Base-by-base conservation (phyloP, 2,888 invertebrate genomes). In the Sarcophaga rosellei region DNA sequence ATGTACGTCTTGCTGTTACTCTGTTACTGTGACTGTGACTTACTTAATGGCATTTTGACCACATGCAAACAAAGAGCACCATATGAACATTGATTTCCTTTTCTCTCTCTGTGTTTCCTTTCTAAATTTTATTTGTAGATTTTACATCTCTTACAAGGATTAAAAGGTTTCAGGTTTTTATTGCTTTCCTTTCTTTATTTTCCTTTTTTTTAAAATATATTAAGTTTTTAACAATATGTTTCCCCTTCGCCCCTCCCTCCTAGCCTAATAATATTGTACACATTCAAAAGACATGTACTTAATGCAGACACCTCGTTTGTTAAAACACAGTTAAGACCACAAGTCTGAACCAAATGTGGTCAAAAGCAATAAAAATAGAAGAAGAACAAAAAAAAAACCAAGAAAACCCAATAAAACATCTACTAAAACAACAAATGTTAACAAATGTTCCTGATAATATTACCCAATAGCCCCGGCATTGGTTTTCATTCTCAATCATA, bases 321-420 rank as follows among this genome's bases (percentile, higher is more conserved):
- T 66, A 81, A 65, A 72, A 81, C 45, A 63, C n/a, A 72, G 66
- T 68, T 86, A 75, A 78, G 84, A 72, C 82, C 86, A 84, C 86
- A 86, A 81, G 62, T 76, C 72, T 68, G 57, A 78, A 66, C 86
- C 86, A 81, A 84, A 81, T 86, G 86, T 84, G 86, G 86, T 81
- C 84, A 75, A 79, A 53, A 72, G 84, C 78, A 80, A 75, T 74
- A 79, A 84, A 84, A 79, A 84, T 3, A 23, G n/a, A 20, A 74
- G n/a, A 35, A 45, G 4, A 20, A 12, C 61, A 76, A 65, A 8
- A 69, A 65, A 63, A 72, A 72, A 72, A 1, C 0, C 15, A 53
- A 1, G 53, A 53, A 35, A 35, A 15, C 10, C 17, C 53, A 53
- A 53, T 53, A 53, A 53, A 53, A 53, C 53, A 17, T 53, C 12